Evolutionary conservation across 2,797 vertebrate species (phyloP).

Genomic region (Emys orbicularis): DNA sequence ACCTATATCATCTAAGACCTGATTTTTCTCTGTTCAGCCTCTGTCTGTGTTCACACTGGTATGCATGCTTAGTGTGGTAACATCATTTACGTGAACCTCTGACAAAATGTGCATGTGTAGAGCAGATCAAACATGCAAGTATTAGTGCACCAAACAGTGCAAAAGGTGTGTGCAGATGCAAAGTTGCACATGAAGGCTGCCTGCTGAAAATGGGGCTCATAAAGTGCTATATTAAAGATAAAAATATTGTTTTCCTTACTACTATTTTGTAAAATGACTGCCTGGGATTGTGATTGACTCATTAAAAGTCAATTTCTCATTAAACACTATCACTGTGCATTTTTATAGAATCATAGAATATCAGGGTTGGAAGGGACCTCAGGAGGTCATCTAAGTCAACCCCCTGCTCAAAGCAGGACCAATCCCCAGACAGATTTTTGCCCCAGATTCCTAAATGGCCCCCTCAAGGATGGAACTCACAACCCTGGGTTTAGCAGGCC

Average conservation of each 20-base stretch:
- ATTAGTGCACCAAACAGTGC: background rate
- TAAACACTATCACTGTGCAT: background rate
- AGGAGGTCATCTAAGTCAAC: no score
- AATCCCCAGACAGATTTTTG: no score
- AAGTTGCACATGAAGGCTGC: background rate
- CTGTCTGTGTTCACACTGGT: background rate
- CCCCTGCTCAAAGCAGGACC: no score
- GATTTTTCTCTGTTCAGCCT: background rate
- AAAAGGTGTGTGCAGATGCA: background rate
- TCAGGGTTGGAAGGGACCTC: no score
- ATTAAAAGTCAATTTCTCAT: background rate
- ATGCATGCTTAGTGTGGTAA: background rate
- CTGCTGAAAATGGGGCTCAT: conserved; percentile 7
- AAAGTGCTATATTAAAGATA: background rate
- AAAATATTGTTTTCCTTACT: conserved; percentile 6
- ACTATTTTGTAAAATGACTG: background rate
- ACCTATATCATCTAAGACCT: background rate
- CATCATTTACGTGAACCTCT: background rate
- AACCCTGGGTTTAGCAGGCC: no score
- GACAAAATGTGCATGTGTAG: background rate
- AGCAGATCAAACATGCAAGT: background rate
- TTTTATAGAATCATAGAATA: background rate
- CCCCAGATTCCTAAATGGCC: no score
- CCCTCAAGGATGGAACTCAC: no score
- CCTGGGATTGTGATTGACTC: background rate